phyloP scores from a whole-genome alignment of 2,888 invertebrate species.

The Carpatolechia fugitivella region DNA sequence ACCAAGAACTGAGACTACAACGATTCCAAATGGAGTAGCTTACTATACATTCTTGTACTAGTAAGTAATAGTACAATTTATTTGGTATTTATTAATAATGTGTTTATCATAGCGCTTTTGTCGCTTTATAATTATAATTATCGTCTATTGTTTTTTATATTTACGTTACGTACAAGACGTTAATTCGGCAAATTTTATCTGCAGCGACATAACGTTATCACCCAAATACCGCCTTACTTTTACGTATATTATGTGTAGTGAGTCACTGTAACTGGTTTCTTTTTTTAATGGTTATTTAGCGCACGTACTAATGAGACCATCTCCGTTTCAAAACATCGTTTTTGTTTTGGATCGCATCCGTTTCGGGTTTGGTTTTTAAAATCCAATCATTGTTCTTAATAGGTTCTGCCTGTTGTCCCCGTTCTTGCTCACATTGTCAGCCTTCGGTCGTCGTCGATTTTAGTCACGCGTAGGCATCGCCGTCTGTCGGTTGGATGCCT shows the following conservation, averaged over 20 bases:
- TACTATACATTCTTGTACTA: too few species aligned
- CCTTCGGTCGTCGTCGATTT: conserved; percentile 48
- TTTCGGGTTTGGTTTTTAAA: conserved; percentile 25
- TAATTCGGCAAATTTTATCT: too few species aligned
- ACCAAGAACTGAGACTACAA: too few species aligned
- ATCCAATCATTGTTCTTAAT: conserved; percentile 37
- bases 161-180: too few species aligned
- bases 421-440: conserved; percentile 40
- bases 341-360: conserved; percentile 21
- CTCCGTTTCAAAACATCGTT: conserved; percentile 3
- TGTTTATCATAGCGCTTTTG: too few species aligned
- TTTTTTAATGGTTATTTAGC: neutral
- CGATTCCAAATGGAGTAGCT: too few species aligned
- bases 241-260: neutral
- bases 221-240: too few species aligned
- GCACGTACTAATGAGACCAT: conserved; percentile 5
- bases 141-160: too few species aligned
- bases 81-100: too few species aligned
- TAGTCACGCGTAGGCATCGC: conserved; percentile 66
- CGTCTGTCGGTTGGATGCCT: conserved; percentile 54
- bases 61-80: too few species aligned
- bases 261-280: neutral
- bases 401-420: conserved; percentile 37
- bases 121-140: too few species aligned
- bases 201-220: too few species aligned